Evolutionary conservation across 2,797 vertebrate species (phyloP), one percentile per base, ranked within the genome.

Genomic region (Sandelia bainsii): DNA sequence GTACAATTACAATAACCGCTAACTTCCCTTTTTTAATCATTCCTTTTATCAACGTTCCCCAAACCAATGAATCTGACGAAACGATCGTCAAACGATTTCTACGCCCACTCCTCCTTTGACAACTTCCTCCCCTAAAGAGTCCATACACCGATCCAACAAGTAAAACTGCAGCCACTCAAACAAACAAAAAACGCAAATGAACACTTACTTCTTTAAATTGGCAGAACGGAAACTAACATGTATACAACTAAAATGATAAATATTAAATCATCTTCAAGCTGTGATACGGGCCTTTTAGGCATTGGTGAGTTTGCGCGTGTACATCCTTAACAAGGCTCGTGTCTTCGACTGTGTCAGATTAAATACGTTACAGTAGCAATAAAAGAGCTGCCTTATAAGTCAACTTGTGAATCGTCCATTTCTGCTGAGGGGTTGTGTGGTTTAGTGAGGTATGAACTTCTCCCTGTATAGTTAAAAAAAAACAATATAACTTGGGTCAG

Each of bases 361-460:
- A 84, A 90, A 91, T 87, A 89, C 62, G 90, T 84, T 90, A 93
- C 87, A 91, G 82, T 91, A 93, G 87, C 84, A 84, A 89, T 81
- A 85, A 82, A 89, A 93, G 54, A 86, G 94, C 94, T 95, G 95
- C 95, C 94, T 86, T 80, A 45, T 54, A 75, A n/a, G 69, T 89
- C 53, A 75, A 69, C 80, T 72, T 56, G 77, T 77, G 72, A 78
- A 82, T 75, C 13, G 39, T 62, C 57, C 72, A 61, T 87, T 75
- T 81, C 39, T 79, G 69, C 42, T 68, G 84, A 85, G 78, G 71
- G 80, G 42, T 53, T 61, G 77, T 56, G 65, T 82, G 83, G 69
- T 87, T 85, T 77, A 40, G 66, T 91, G 93, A 95, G 92, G 94
- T 94, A 94, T 91, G 75, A 84, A 83, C 75, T 83, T 80, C 53